Percentiles rank a stretch among this genome's conserved stretches.
These are phyloP conservation scores for Platycnemis pennipes DNA, from an alignment of 2,888 invertebrate genomes.

Conservation along the genomic window DNA sequence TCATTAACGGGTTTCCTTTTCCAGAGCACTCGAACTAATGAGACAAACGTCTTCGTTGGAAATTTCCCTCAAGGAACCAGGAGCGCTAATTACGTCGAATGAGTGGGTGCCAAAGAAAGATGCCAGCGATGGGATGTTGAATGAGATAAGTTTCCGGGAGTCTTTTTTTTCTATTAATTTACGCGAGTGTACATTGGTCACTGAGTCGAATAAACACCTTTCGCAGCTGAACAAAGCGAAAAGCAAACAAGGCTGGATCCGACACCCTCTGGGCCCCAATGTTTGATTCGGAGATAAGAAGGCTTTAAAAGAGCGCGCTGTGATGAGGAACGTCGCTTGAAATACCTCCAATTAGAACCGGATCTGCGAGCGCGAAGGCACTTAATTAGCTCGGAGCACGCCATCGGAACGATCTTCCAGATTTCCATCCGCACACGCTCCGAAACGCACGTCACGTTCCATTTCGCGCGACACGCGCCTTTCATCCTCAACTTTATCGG, in stretches of 20 bases:
- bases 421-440: neutral
- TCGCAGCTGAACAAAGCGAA: neutral
- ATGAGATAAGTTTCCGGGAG: neutral
- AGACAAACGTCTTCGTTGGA: neutral
- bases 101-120: neutral
- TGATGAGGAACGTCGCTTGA: neutral
- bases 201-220: neutral
- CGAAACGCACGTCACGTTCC: neutral
- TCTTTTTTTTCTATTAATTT: neutral
- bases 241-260: neutral
- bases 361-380: neutral
- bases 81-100: neutral
- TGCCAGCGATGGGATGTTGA: neutral
- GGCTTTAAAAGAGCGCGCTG: neutral
- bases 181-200: neutral
- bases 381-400: slow-evolving; percentile 22
- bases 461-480: neutral
- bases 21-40: neutral
- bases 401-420: neutral
- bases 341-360: neutral
- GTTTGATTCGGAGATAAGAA: neutral
- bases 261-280: neutral
- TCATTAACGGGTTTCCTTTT: neutral
- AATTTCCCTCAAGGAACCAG: neutral
- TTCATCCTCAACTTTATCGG: neutral